These are phyloP conservation scores for Coranthus polyacanthus DNA, from an alignment of 2,797 vertebrate genomes.

Conservation along the genomic window DNA sequence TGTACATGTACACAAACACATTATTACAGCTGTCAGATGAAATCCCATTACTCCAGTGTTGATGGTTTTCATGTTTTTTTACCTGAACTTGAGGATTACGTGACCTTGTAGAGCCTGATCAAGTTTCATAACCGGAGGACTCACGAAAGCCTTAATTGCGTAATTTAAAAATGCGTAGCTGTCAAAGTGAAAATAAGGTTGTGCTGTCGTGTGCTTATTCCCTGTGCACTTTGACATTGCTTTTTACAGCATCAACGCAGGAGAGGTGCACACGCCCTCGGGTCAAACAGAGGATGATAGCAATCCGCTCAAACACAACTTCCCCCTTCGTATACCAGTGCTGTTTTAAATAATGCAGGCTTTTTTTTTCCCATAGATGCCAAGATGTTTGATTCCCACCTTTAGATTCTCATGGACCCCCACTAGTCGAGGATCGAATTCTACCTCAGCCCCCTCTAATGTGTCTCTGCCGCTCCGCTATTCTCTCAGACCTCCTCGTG, in stretches of 20 bases:
- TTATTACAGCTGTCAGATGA: conserved; percentile 55
- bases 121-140: conserved; percentile 22
- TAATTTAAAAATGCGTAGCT: conserved; percentile 26
- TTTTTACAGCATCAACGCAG: conserved; percentile 20
- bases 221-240: conserved; percentile 59
- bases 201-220: conserved; percentile 28
- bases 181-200: conserved; percentile 50
- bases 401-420: conserved; percentile 66
- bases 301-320: conserved; percentile 54
- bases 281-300: conserved; percentile 40
- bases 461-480: conserved; percentile 55
- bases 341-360: conserved; percentile 72
- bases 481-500: conserved; percentile 66
- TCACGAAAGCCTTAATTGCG: conserved; percentile 18
- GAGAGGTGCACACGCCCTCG: conserved; percentile 36
- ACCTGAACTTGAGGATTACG: conserved; percentile 38
- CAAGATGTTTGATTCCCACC: conserved; percentile 58
- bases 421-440: conserved; percentile 59
- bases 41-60: conserved; percentile 45
- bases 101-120: conserved; percentile 57
- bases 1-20: conserved; percentile 58
- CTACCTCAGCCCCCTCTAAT: conserved; percentile 49
- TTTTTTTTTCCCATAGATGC: conserved; percentile 50
- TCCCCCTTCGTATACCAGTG: conserved; percentile 22
- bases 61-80: conserved; percentile 44